Evolutionary conservation across 2,797 vertebrate genomes (phyloP), one percentile per base, ranked within the genome.

Genomic region (Dermochelys coriacea): DNA sequence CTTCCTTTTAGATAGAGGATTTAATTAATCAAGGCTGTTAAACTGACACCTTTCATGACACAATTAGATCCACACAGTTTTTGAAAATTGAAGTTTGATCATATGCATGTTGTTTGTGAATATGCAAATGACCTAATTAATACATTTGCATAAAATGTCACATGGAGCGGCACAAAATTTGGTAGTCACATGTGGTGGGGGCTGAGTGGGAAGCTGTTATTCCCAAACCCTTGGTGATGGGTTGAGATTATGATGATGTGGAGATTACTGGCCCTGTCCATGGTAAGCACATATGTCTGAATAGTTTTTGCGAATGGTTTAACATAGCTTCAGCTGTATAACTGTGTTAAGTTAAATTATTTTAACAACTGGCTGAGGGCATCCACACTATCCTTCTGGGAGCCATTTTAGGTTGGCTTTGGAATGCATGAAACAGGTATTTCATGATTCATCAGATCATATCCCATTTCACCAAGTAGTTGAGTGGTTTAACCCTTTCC

Each of bases 311-410:
- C 57, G 77, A 57, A 57, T 89, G 84, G 41, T 80, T 55, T 81
- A 31, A 55, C 27, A 41, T 12, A 29, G 54, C 27, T 34, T 29
- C 71, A 34, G 59, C 64, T 57, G n/a, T 3, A 59, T 50, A 88
- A 25, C 37, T 0, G 0, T 10, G 59, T 88, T 51, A 91, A 92
- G 80, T 87, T 74, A n/a, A 50, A 85, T 90, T 88, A 84, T 89
- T 95, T 45, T 64, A 91, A 55, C 91, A 91, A 85, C 87, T 91
- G 45, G 41, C 80, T 91, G 92, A 88, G 34, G 93, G 82, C 55
- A 87, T 92, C 51, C 37, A 75, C 88, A 95, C 68, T 87, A 75
- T 93, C 68, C 47, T 87, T 75, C 75, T 52, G 31, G 49, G 75
- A 87, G 45, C 75, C 49, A 84, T 12, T 0, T 3, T 18, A 71